These are phyloP conservation scores for Virgularia gustaviana DNA, from an alignment of 92 coral and sea anemone genomes.

Conservation along the genomic window DNA sequence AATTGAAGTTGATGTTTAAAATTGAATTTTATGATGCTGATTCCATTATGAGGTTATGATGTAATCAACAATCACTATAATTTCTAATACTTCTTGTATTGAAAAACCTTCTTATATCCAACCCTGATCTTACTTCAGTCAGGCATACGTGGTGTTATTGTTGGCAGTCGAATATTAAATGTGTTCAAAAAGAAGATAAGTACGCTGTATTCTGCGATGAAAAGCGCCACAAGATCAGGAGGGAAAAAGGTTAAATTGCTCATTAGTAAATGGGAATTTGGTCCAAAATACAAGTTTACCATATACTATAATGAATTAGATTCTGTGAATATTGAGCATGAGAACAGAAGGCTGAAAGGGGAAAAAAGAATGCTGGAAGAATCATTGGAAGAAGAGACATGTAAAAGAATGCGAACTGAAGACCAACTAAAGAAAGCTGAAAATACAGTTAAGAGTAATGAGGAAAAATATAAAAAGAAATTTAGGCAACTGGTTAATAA, in stretches of 20 bases:
- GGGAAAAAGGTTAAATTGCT: not conserved
- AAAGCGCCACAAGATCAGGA: not conserved
- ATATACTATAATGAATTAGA: not conserved
- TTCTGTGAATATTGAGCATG: not conserved
- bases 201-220: too few species aligned
- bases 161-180: too few species aligned
- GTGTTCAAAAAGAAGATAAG: too few species aligned
- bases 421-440: constrained; percentile 12
- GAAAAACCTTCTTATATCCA: too few species aligned
- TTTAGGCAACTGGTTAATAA: constrained; percentile 29
- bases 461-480: constrained; percentile 8
- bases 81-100: too few species aligned
- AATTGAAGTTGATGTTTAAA: too few species aligned
- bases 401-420: constrained; percentile 9
- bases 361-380: constrained; percentile 28
- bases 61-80: too few species aligned
- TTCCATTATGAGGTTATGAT: too few species aligned
- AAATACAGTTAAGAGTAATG: not conserved
- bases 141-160: too few species aligned
- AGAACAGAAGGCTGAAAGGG: constrained; percentile 6
- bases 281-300: not conserved
- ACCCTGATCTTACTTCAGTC: too few species aligned
- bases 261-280: not conserved
- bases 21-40: too few species aligned
- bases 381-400: constrained; percentile 1